phyloP scores from a whole-genome alignment of 2,888 invertebrate genomes.

The Galerucella nymphaeae region DNA sequence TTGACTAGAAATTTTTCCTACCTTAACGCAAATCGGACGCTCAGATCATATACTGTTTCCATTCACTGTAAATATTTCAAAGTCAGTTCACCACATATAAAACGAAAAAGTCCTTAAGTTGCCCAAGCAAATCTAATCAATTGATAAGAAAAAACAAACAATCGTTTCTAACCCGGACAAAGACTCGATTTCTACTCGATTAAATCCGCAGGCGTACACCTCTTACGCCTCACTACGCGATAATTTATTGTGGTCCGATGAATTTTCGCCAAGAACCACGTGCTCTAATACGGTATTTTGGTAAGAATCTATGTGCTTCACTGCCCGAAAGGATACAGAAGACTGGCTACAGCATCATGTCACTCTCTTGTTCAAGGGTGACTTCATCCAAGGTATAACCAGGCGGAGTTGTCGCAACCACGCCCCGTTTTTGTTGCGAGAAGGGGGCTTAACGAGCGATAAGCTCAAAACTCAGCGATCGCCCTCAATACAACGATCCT shows the following conservation, averaged over 20 bases:
- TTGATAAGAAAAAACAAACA: slow-evolving; percentile 36
- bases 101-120: slow-evolving; percentile 34
- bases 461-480: slow-evolving; percentile 43
- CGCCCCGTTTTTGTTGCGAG: slow-evolving; percentile 42
- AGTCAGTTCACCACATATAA: slow-evolving; percentile 22
- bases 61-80: slow-evolving; percentile 19
- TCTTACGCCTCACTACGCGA: slow-evolving; percentile 62
- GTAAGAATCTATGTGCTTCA: slow-evolving; percentile 57
- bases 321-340: slow-evolving; percentile 63
- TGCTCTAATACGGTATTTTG: slow-evolving; percentile 59
- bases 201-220: slow-evolving; percentile 58
- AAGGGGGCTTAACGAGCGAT: slow-evolving; percentile 37
- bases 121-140: slow-evolving; percentile 38
- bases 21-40: slow-evolving; percentile 20
- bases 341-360: slow-evolving; percentile 64
- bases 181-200: slow-evolving; percentile 53
- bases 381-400: slow-evolving; percentile 62
- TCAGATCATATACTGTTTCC: slow-evolving; percentile 20
- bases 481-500: slow-evolving; percentile 33
- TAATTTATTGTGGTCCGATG: slow-evolving; percentile 62
- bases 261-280: slow-evolving; percentile 59
- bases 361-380: slow-evolving; percentile 65
- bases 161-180: slow-evolving; percentile 38
- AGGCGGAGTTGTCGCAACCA: slow-evolving; percentile 51
- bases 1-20: slow-evolving; percentile 6